Base-by-base conservation (phyloP, 2,113 vertebrate genomes). In the Phoenicopterus ruber region DNA sequence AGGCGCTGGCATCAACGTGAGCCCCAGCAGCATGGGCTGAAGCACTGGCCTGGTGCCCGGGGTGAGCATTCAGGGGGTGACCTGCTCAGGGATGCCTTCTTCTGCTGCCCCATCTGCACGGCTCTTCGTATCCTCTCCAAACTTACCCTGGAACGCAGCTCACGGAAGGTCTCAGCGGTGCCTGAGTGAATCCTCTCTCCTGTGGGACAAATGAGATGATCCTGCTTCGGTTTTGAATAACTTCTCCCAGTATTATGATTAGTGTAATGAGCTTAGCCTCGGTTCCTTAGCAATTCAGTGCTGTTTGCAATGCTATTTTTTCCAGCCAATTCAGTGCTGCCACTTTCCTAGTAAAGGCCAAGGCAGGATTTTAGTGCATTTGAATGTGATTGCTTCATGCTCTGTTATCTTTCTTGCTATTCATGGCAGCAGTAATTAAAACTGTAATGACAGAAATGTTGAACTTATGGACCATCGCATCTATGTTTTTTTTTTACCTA, bases 1-100 rank as follows among this genome's bases (percentile, higher is more conserved):
- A 13, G 38, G 26, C 1, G 2, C 38, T 36, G 24, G 3, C 49
- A 16, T 36, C 21, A 21, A 9, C 0, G 2, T 54, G 10, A 81
- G 31, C 5, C 21, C 26, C 78, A 59, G 36, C 38, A 72, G 31
- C 40, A 34, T 0, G 1, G 54, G 31, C 70, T 89, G 55, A 65
- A 71, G 44, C 57, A 12, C 9, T 54, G 34, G 21, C 46, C 31
- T 46, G 36, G 31, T 8, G 5, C 19, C 36, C 61, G 44, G 32
- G 15, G 7, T 44, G 28, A 49, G 31, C 46, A 58, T 31, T 42
- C 25, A 26, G n/a, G 21, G 24, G 22, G 10, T 36, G 49, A 65
- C 63, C 20, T 19, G 38, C 70, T 59, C 57, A 22, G 20, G 29
- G 7, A n/a, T 20, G 29, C 14, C 40, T 65, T 76, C n/a, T 84